Percentiles rank a stretch among this genome's conserved stretches.
Evolutionary conservation across 2,113 vertebrate genomes (phyloP).

Genomic region (Toxotes chatareus): DNA sequence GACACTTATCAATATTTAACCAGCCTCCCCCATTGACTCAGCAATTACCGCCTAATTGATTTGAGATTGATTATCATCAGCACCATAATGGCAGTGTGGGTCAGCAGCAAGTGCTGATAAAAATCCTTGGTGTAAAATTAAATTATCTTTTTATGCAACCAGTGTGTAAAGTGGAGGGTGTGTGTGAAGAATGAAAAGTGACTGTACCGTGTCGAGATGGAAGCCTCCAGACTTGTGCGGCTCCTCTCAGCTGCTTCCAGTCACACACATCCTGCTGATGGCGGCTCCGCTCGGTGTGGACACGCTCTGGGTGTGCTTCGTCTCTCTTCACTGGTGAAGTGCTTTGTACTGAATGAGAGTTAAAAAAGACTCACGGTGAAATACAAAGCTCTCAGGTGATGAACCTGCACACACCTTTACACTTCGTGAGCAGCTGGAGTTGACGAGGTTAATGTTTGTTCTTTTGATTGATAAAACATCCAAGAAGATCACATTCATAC

Average conservation of each 20-base stretch:
- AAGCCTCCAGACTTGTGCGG: slow-evolving; percentile 11
- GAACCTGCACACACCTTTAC: background rate
- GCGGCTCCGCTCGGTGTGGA: background rate
- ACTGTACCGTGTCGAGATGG: slow-evolving; percentile 15
- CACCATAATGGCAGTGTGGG: slow-evolving; percentile 67
- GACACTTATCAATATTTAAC: slow-evolving; percentile 91
- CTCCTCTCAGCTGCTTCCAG: background rate
- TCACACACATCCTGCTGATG: background rate
- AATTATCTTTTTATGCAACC: slow-evolving; percentile 60
- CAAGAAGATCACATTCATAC: background rate
- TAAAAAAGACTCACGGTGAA: background rate
- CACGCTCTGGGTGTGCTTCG: background rate
- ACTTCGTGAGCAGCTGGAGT: too few relatives aligned
- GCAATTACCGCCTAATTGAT: slow-evolving; percentile 90
- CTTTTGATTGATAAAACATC: too few relatives aligned
- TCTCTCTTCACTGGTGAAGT: background rate
- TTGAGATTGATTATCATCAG: slow-evolving; percentile 90
- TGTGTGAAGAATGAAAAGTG: slow-evolving; percentile 25
- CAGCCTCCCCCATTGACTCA: slow-evolving; percentile 86
- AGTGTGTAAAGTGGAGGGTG: slow-evolving; percentile 17
- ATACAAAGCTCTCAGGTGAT: slow-evolving; percentile 2
- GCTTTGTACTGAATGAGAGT: background rate
- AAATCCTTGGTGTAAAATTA: slow-evolving; percentile 65
- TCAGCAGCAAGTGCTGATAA: slow-evolving; percentile 67
- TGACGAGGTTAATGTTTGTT: too few relatives aligned